Base-by-base conservation (phyloP, 2,113 vertebrate species). In the Pelecanoides urinatrix region DNA sequence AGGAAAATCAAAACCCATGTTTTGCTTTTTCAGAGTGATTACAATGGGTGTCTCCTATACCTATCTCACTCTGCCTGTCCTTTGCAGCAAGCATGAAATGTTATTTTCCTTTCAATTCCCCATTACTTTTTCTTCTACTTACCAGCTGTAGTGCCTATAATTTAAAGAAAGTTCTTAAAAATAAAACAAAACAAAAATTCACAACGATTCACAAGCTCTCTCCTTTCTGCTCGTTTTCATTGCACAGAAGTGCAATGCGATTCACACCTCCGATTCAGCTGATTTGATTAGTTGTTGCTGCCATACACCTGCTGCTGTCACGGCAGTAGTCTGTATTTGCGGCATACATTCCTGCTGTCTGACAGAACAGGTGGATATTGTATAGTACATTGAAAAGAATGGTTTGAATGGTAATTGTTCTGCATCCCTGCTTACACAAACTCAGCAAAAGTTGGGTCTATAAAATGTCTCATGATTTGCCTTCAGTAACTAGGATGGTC, bases 261-360 rank as follows among this genome's bases (percentile, higher is more conserved):
- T 79, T 90, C 75, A 75, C 92, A 95, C 94, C 71, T 95, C 81
- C 2, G 38, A 88, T 94, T 81, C 83, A 75, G 44, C 78, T 91
- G 94, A 96, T 73, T 86, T 97, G 96, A 97, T 97, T 92, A 96
- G 90, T 95, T 97, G 92, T 81, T 96, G 77, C 92, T 91, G 67
- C 88, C 91, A 88, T 91, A 95, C 86, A 94, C 96, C 88, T 96
- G 95, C 90, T 96, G 93, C 68, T 93, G 94, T 95, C 95, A 77
- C 80, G 90, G 94, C 96, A 94, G 94, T 92, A 86, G 95, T 52
- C 82, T 91, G 67, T 79, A 91, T 96, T 96, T 96, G 92, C 40
- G 80, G 86, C 45, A 91, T 81, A 96, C 62, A 87, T 91, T 75
- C 87, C 78, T 94, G 82, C 94, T 97, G 96, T 90, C 83, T 97